These are phyloP conservation scores for Thereuonema tuberculata DNA, from an alignment of 1,140 invertebrate genomes.

Conservation along the genomic window DNA sequence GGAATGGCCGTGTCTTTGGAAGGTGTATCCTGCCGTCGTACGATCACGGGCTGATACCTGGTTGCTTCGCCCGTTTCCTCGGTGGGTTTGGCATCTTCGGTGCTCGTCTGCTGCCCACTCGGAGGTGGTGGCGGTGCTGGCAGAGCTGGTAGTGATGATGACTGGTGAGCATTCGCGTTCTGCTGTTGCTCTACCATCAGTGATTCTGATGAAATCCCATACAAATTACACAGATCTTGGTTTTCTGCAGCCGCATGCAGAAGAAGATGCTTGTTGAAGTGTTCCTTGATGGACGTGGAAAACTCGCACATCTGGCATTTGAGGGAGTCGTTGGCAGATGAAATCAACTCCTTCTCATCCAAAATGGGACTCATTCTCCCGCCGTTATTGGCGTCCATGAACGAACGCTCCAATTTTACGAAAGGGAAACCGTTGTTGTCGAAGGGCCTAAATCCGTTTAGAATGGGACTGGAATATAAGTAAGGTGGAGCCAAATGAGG, in stretches of 20 bases:
- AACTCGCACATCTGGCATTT: constrained; percentile 36
- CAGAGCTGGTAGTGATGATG: background rate
- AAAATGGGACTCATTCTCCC: constrained; percentile 13
- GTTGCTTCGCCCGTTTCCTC: background rate
- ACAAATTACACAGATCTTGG: constrained; percentile 28
- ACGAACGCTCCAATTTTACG: background rate
- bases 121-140: background rate
- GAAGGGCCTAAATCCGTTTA: constrained; percentile 18
- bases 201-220: constrained; percentile 25
- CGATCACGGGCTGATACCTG: background rate
- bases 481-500: too few relatives aligned
- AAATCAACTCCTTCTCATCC: constrained; percentile 18
- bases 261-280: constrained; percentile 32
- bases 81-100: background rate
- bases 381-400: constrained; percentile 7
- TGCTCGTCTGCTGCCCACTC: background rate
- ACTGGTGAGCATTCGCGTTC: constrained; percentile 7
- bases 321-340: too few relatives aligned
- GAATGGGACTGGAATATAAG: too few relatives aligned
- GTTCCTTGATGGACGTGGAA: constrained; percentile 25
- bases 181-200: constrained; percentile 22
- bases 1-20: background rate
- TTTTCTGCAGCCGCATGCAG: constrained; percentile 32
- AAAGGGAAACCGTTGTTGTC: constrained; percentile 13
- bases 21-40: background rate